Percentiles rank a stretch among this genome's conserved stretches.
Conservation (phyloP, 1,140 invertebrate genomes). For the Micrasema minimum region DNA sequence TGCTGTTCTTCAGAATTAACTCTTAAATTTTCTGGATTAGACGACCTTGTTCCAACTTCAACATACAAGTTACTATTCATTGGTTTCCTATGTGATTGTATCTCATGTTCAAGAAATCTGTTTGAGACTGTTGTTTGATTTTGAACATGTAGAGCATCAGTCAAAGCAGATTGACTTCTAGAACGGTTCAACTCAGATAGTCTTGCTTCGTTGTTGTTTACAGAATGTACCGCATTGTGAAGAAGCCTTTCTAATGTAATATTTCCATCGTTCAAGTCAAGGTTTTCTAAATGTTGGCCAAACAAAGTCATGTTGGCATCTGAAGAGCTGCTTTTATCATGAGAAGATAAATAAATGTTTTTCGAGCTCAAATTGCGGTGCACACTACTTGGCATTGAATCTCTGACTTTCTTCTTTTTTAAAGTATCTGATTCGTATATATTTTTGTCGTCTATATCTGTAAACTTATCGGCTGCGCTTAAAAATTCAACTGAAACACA, state of each 20-base stretch:
- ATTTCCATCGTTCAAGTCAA: conserved; percentile 26
- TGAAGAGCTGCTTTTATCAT: conserved; percentile 57
- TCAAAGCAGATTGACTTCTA: conserved; percentile 33
- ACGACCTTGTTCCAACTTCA: not conserved
- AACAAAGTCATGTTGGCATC: conserved; percentile 21
- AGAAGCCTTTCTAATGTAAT: conserved; percentile 46
- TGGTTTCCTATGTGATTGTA: conserved; percentile 31
- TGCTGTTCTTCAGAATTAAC: not conserved
- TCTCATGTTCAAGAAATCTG: conserved; percentile 9
- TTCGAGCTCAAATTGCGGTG: conserved; percentile 62
- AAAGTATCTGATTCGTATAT: conserved; percentile 77
- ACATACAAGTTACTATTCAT: conserved; percentile 39
- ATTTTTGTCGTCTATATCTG: conserved; percentile 79
- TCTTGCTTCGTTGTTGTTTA: conserved; percentile 7
- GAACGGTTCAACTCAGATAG: conserved; percentile 26
- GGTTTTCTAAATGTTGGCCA: conserved; percentile 43
- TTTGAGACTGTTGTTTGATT: conserved; percentile 20
- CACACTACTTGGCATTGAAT: conserved; percentile 62
- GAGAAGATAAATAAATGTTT: conserved; percentile 66
- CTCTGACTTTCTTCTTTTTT: conserved; percentile 69
- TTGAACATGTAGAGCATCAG: conserved; percentile 17
- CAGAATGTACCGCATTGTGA: conserved; percentile 35
- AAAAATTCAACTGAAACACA: conserved; percentile 75
- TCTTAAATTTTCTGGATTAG: conserved; percentile 6
- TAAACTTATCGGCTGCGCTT: conserved; percentile 73